These are phyloP conservation scores for Parapristionchus giblindavisi DNA, from an alignment of 2,888 invertebrate species.

Conservation along the genomic window DNA sequence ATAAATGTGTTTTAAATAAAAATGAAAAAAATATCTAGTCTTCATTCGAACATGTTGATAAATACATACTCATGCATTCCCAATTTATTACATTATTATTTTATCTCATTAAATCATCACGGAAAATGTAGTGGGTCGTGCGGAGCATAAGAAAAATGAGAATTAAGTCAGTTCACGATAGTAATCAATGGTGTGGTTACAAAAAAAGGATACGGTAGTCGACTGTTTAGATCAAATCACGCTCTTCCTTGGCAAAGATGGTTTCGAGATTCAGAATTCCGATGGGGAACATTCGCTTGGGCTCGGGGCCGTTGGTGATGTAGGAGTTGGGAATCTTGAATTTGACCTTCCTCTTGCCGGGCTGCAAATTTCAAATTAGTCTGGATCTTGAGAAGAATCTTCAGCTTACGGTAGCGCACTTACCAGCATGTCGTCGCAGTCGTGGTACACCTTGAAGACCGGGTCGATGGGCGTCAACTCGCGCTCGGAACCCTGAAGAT, in stretches of 20 bases:
- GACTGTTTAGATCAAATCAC: slow-evolving; percentile 55
- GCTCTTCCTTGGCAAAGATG: slow-evolving; percentile 64
- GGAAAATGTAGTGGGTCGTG: no score
- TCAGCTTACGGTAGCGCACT: neutral
- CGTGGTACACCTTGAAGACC: slow-evolving; percentile 61
- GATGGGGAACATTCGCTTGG: slow-evolving; percentile 57
- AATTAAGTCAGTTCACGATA: no score
- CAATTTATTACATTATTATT: no score
- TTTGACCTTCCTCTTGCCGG: slow-evolving; percentile 61
- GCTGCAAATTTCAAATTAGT: slow-evolving; percentile 39
- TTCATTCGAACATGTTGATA: no score
- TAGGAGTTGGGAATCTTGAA: slow-evolving; percentile 59
- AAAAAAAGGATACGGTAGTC: no score
- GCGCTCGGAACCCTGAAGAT: slow-evolving; percentile 49
- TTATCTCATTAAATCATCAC: no score
- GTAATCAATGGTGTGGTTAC: no score
- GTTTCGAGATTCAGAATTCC: slow-evolving; percentile 66
- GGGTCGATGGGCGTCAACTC: slow-evolving; percentile 62
- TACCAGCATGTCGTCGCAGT: slow-evolving; percentile 58
- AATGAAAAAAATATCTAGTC: no score
- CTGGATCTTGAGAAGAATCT: neutral
- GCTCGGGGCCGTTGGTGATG: slow-evolving; percentile 52
- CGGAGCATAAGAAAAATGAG: neutral
- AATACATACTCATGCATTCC: no score
- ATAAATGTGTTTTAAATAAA: no score